Evolutionary conservation across 2,797 vertebrate genomes (phyloP), one percentile per base, ranked within the genome.

Genomic region (Nyctibius grandis): DNA sequence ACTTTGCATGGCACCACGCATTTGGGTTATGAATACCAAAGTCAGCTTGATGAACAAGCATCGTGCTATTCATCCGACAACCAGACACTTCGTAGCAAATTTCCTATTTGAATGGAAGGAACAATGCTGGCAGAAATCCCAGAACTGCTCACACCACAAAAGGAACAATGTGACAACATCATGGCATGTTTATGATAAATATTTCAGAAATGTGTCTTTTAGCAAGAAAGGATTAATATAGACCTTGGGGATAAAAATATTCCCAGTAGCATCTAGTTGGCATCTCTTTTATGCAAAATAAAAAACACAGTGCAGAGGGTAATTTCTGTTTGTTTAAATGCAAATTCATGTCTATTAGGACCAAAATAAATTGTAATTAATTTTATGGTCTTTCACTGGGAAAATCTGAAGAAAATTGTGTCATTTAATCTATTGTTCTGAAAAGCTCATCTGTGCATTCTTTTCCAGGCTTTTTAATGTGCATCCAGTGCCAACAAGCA

Each of bases 71-170:
- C 80, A 76, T n/a, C 77, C 11, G 16, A 85, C 77, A 93, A 73
- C 44, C 74, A 88, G 91, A 95, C 74, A 45, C 61, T 81, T 73
- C 0, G 3, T 13, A 84, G 85, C 63, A 93, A 65, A 70, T 79
- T 91, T 91, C 80, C 85, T 87, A 64, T 36, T 56, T 56, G 80
- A 88, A 82, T 53, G 60, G 88, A 85, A 91, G 56, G 75, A 95
- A 96, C 91, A 96, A 95, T 74, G 90, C 85, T 95, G 91, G 93
- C 93, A 85, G 31, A 54, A 76, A 40, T 89, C 95, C 96, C 89
- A 90, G 91, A 95, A 91, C 45, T 17, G 60, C 86, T 95, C 90
- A 87, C 65, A 64, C 67, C 83, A 91, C 5, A 0, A 63, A 87
- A 85, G 74, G 67, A 94, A 95, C 83, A 95, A 96, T 68, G 90